Evolutionary conservation across 2,797 vertebrate species (phyloP).

Genomic region (Sebastes kiyomatsui): DNA sequence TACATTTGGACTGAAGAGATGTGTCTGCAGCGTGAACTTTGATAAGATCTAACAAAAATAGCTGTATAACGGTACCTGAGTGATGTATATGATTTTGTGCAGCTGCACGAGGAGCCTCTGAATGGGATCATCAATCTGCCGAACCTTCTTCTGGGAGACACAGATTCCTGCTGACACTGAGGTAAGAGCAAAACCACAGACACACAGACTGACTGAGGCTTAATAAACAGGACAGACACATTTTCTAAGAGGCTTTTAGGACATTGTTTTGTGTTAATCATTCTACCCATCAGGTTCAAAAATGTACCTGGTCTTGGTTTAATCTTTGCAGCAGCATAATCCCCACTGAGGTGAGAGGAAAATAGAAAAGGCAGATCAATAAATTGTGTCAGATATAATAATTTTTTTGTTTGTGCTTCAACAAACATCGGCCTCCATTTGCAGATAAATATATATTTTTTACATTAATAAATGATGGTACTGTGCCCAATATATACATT

Average conservation of each 20-base stretch:
- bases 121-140: slow-evolving; percentile 91
- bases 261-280: slow-evolving; percentile 4
- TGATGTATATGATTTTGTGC: slow-evolving; percentile 93
- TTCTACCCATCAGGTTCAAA: neutral
- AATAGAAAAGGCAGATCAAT: neutral
- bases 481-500: neutral
- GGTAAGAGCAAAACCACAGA: slow-evolving; percentile 16
- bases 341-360: slow-evolving; percentile 52
- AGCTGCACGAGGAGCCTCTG: slow-evolving; percentile 90
- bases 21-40: neutral
- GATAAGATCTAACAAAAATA: neutral
- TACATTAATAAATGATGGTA: neutral
- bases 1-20: neutral
- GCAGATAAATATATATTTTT: neutral
- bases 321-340: slow-evolving; percentile 66
- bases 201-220: neutral
- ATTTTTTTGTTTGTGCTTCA: neutral
- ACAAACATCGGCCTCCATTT: neutral
- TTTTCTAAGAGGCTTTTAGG: neutral
- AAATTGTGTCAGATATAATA: neutral
- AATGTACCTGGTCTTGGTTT: slow-evolving; percentile 84
- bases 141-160: slow-evolving; percentile 89
- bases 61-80: slow-evolving; percentile 78
- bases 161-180: slow-evolving; percentile 87
- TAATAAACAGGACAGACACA: neutral